Percentiles rank a stretch among this genome's conserved stretches.
These are phyloP conservation scores for Myiopsitta monachus DNA, from an alignment of 2,113 vertebrate genomes.

Conservation along the genomic window DNA sequence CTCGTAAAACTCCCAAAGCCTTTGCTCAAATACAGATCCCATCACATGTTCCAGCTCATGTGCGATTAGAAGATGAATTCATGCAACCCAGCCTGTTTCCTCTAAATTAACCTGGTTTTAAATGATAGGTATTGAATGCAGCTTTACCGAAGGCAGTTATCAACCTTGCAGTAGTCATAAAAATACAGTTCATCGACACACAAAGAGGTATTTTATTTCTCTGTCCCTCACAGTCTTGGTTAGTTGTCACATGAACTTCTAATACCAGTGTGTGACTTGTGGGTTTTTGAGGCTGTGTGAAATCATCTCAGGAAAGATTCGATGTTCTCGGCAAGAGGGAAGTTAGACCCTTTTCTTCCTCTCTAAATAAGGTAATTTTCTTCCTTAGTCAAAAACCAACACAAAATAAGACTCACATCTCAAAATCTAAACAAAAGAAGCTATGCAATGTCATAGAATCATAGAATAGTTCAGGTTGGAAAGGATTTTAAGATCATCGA, in stretches of 20 bases:
- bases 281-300: neutral
- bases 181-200: neutral
- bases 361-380: neutral
- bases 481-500: no score
- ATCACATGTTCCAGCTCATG: fast-evolving
- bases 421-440: neutral
- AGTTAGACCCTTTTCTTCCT: neutral
- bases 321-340: neutral
- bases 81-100: neutral
- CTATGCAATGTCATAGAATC: neutral
- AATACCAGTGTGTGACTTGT: neutral
- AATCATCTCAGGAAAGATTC: neutral
- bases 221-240: neutral
- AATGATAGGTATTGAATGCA: neutral
- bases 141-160: neutral
- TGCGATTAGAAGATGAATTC: neutral
- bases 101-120: neutral
- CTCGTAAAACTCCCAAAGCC: fast-evolving
- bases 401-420: neutral
- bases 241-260: neutral
- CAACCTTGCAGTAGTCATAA: neutral
- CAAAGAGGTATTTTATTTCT: neutral
- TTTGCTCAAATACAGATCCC: neutral
- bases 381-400: neutral
- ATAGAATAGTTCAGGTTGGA: no score